These are phyloP conservation scores for Tenodera sinensis DNA, from an alignment of 2,888 invertebrate genomes.

Conservation along the genomic window DNA sequence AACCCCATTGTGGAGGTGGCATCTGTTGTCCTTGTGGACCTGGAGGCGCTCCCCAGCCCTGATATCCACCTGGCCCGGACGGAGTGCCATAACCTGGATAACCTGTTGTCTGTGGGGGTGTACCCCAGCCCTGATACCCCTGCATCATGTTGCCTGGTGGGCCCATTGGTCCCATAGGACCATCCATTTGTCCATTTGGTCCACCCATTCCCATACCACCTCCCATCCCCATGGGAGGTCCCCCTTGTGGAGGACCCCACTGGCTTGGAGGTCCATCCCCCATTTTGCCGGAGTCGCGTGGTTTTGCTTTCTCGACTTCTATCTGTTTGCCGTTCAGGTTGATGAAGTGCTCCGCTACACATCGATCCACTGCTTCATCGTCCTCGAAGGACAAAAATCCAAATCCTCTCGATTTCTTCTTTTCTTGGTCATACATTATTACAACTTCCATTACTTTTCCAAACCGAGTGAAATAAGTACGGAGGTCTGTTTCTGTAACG, in stretches of 20 bases:
- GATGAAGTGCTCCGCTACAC: constrained; percentile 90
- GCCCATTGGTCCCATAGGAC: constrained; percentile 80
- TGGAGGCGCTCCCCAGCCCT: constrained; percentile 88
- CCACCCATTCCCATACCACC: constrained; percentile 68
- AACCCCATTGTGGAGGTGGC: constrained; percentile 79
- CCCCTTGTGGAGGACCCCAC: constrained; percentile 69
- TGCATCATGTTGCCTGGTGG: constrained; percentile 86
- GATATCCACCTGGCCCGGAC: constrained; percentile 77
- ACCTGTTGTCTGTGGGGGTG: constrained; percentile 78
- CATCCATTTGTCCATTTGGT: constrained; percentile 85
- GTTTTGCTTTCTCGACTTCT: constrained; percentile 91
- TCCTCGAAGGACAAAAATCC: constrained; percentile 94
- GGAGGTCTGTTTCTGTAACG: constrained; percentile 89
- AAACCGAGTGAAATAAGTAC: constrained; percentile 88
- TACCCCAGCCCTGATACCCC: constrained; percentile 81
- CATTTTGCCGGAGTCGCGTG: constrained; percentile 79
- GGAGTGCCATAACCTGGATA: constrained; percentile 79
- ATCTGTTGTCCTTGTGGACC: constrained; percentile 62
- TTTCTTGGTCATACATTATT: constrained; percentile 97
- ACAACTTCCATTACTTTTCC: constrained; percentile 96
- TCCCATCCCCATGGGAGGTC: constrained; percentile 79
- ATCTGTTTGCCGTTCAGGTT: constrained; percentile 85
- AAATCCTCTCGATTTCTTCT: constrained; percentile 94
- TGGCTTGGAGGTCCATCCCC: constrained; percentile 56
- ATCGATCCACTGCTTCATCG: constrained; percentile 88